These are phyloP conservation scores for Onthophagus taurus DNA, from an alignment of 1,140 invertebrate genomes.

Conservation along the genomic window DNA sequence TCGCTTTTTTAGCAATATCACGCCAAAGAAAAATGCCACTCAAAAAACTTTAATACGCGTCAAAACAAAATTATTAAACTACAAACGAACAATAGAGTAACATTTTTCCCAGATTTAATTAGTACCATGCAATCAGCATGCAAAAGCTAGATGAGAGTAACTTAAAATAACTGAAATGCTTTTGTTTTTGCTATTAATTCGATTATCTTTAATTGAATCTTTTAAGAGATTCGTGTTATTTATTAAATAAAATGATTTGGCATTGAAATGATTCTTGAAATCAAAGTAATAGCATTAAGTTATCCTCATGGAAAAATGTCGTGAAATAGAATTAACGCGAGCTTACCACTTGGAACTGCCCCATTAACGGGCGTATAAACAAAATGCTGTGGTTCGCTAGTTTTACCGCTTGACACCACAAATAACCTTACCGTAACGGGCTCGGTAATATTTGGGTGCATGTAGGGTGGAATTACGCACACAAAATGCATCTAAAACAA, in stretches of 20 bases:
- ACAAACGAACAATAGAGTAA: too few species aligned
- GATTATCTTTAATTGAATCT: neutral
- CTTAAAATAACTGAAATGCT: too few species aligned
- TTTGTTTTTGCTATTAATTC: constrained; percentile 9
- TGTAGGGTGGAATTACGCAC: constrained; percentile 78
- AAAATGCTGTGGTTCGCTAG: constrained; percentile 80
- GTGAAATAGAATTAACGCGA: constrained; percentile 26
- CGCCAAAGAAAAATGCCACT: constrained; percentile 1
- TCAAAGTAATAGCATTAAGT: constrained; percentile 32
- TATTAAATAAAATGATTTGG: too few species aligned
- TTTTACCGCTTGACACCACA: constrained; percentile 78
- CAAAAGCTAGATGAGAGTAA: constrained; percentile 20
- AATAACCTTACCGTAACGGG: constrained; percentile 65
- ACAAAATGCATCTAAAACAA: constrained; percentile 81
- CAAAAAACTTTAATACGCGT: too few species aligned
- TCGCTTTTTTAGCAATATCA: constrained; percentile 10
- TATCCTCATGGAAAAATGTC: constrained; percentile 25
- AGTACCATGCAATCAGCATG: constrained; percentile 25
- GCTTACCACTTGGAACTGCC: constrained; percentile 36
- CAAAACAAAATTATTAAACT: too few species aligned
- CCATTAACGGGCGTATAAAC: constrained; percentile 59
- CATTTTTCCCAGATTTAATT: constrained; percentile 17
- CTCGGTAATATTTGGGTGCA: constrained; percentile 50
- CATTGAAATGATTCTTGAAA: constrained; percentile 6
- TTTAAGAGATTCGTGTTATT: neutral